These are phyloP conservation scores for Pollenia angustigena DNA, from an alignment of 2,888 invertebrate species.

Conservation along the genomic window DNA sequence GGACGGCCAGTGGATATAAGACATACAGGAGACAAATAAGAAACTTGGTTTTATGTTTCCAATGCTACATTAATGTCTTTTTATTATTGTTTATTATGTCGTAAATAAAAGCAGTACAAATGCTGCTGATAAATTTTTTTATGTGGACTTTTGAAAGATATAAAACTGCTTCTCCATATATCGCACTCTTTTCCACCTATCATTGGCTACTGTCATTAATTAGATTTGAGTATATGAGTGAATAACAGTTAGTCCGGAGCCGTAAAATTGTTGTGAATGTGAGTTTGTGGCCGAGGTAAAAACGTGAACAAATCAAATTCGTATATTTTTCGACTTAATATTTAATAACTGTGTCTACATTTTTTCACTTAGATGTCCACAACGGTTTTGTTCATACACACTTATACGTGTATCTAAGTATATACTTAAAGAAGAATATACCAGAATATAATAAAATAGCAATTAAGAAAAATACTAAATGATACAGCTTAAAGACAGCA, in stretches of 20 bases:
- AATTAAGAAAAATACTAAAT: too few relatives aligned
- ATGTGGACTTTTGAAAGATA: neutral
- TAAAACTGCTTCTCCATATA: constrained; percentile 17
- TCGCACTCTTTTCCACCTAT: too few relatives aligned
- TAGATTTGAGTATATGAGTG: constrained; percentile 26
- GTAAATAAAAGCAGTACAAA: constrained; percentile 46
- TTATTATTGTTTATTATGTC: constrained; percentile 66
- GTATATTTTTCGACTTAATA: constrained; percentile 35
- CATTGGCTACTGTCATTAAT: too few relatives aligned
- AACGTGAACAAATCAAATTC: constrained; percentile 58
- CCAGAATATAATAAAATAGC: constrained; percentile 56
- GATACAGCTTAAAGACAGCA: too few relatives aligned
- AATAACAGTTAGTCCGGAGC: constrained; percentile 57
- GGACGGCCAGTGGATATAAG: neutral
- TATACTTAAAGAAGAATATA: constrained; percentile 18
- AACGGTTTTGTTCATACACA: neutral
- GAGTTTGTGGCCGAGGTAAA: constrained; percentile 14
- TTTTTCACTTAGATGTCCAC: neutral
- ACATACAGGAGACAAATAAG: neutral
- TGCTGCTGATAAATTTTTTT: neutral
- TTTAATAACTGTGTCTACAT: constrained; percentile 23
- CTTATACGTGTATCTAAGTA: neutral
- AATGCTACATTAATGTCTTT: constrained; percentile 58
- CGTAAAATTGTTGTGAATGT: constrained; percentile 54
- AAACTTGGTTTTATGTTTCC: constrained; percentile 23